Conservation (phyloP, 92 coral and sea anemone species). For the Porites divaricata region DNA sequence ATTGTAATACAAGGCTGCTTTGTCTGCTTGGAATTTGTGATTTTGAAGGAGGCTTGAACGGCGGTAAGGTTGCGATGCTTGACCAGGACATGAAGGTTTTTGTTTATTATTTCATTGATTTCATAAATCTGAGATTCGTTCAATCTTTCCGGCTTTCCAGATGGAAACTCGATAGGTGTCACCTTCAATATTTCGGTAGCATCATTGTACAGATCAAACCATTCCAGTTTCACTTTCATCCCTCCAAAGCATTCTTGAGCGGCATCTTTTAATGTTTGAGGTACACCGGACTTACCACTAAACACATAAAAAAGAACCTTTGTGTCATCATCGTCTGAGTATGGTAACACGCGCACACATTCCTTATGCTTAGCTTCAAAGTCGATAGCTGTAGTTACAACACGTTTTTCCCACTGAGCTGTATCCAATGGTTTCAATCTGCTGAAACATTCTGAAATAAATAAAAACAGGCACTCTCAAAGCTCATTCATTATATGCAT, state of each 20-base stretch:
- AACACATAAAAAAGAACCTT: constrained; percentile 27
- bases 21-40: constrained; percentile 17
- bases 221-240: neutral
- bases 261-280: neutral
- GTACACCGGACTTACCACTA: constrained; percentile 20
- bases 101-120: constrained; percentile 20
- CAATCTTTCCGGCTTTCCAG: neutral
- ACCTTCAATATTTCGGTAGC: neutral
- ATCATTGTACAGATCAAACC: constrained; percentile 13
- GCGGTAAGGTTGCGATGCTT: constrained; percentile 13
- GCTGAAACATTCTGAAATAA: too few relatives aligned
- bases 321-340: neutral
- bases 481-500: too few relatives aligned
- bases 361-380: neutral
- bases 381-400: constrained; percentile 4
- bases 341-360: constrained; percentile 1
- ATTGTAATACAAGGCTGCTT: constrained; percentile 35
- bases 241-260: constrained; percentile 21
- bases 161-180: neutral
- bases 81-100: neutral
- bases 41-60: constrained; percentile 29
- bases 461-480: too few relatives aligned
- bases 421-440: too few relatives aligned
- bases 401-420: too few relatives aligned
- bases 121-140: neutral